A percentile compares a stretch with the other conserved stretches of the same genome.
phyloP scores from a whole-genome alignment of 1,140 invertebrate genomes.

The Diprion similis region DNA sequence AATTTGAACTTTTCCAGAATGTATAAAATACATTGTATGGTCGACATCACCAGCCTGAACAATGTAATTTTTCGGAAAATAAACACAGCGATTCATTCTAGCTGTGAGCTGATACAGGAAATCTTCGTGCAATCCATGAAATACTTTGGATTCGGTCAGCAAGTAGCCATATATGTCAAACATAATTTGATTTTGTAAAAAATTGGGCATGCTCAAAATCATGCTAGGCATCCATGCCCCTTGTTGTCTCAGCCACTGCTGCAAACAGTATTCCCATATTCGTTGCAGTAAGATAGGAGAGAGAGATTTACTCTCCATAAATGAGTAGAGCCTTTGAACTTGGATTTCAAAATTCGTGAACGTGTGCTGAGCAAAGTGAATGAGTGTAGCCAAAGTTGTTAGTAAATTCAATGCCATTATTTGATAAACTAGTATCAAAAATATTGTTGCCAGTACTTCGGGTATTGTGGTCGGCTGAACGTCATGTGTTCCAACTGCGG shows the following conservation, averaged over 20 bases:
- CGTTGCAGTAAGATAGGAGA: constrained; percentile 45
- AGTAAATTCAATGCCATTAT: neutral
- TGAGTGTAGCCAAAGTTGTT: neutral
- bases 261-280: constrained; percentile 49
- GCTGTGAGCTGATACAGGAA: constrained; percentile 54
- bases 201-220: constrained; percentile 45
- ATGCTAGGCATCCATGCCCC: constrained; percentile 52
- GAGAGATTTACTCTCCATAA: constrained; percentile 53
- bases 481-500: neutral
- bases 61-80: constrained; percentile 54
- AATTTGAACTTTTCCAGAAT: constrained; percentile 46
- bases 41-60: constrained; percentile 57
- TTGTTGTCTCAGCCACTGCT: constrained; percentile 51
- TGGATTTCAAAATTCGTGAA: neutral
- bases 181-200: constrained; percentile 36
- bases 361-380: neutral
- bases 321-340: constrained; percentile 37
- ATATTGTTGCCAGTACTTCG: neutral
- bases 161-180: constrained; percentile 10
- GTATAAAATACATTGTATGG: constrained; percentile 56
- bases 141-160: constrained; percentile 46
- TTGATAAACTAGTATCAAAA: neutral
- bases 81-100: constrained; percentile 45
- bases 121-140: constrained; percentile 50
- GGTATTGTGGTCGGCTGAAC: neutral